Percentiles rank a stretch among this genome's conserved stretches.
These are phyloP conservation scores for Falco concolor DNA, from an alignment of 2,797 vertebrate species.

Conservation along the genomic window DNA sequence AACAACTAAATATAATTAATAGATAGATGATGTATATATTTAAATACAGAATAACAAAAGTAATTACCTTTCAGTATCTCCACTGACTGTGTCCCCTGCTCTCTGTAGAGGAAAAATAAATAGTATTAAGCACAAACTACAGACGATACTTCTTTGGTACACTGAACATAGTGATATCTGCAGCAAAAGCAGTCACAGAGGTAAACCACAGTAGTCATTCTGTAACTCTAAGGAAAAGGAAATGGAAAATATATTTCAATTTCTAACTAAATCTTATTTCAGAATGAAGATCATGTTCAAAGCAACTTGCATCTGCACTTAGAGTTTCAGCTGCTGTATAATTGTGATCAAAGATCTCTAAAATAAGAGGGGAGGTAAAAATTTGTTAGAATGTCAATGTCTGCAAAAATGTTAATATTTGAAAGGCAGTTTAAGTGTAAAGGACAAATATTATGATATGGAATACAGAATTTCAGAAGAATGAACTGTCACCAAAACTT, in stretches of 20 bases:
- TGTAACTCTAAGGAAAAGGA: slow-evolving; percentile 8
- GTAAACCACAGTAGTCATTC: slow-evolving; percentile 7
- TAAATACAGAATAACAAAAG: neutral
- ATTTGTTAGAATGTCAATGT: neutral
- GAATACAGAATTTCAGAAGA: neutral
- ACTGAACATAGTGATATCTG: neutral
- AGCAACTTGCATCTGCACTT: neutral
- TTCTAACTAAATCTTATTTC: neutral
- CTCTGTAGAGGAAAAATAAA: slow-evolving; percentile 70
- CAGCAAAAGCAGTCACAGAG: neutral
- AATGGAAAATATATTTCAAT: neutral
- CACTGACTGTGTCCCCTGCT: slow-evolving; percentile 73
- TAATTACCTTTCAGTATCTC: slow-evolving; percentile 77
- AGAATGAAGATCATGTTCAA: neutral
- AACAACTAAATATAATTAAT: neutral
- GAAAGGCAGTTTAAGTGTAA: neutral
- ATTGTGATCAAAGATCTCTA: neutral
- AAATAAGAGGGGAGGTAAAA: neutral
- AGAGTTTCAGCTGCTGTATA: neutral
- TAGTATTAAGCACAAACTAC: neutral
- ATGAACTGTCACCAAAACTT: neutral
- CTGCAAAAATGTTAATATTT: neutral
- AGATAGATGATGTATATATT: neutral
- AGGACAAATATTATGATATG: neutral
- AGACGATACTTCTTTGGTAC: neutral